Percentiles rank a stretch among this genome's conserved stretches.
Conservation (phyloP, 2,797 vertebrate genomes). For the Glossophaga mutica region DNA sequence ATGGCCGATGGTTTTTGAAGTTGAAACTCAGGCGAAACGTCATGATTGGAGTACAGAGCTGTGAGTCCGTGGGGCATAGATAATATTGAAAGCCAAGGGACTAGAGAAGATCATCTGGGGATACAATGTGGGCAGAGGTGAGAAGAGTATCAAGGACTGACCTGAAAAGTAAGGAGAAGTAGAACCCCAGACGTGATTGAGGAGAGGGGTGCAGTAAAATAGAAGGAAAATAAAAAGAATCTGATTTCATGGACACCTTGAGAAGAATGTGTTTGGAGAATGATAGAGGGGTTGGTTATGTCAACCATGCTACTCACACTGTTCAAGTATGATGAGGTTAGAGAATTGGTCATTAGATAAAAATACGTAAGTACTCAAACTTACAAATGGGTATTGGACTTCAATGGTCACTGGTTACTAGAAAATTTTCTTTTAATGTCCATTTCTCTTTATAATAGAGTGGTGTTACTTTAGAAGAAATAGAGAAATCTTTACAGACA, state of each 20-base stretch:
- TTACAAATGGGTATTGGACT: not conserved
- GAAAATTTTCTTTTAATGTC: not conserved
- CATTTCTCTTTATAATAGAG: not conserved
- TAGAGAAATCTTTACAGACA: not conserved
- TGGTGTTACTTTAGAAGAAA: not conserved
- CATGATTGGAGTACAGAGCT: not conserved
- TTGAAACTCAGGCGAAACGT: not conserved
- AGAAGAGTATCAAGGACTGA: not conserved
- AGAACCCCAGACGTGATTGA: not conserved
- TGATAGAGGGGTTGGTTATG: not conserved
- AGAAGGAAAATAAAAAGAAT: not conserved
- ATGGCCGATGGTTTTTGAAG: not conserved
- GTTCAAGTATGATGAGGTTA: not conserved
- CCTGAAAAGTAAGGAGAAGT: not conserved
- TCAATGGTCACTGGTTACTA: not conserved
- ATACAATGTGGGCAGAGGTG: not conserved
- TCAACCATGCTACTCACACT: not conserved
- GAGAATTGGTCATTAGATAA: not conserved
- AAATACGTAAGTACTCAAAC: not conserved
- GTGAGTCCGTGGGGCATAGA: not conserved
- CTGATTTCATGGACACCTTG: not conserved
- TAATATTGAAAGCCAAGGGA: not conserved
- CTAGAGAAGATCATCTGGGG: not conserved
- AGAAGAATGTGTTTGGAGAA: not conserved
- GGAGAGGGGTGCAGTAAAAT: not conserved